Percentiles rank a stretch among this genome's conserved stretches.
Evolutionary conservation across 2,888 invertebrate species (phyloP).

Genomic region (Clistopyga incitator): DNA sequence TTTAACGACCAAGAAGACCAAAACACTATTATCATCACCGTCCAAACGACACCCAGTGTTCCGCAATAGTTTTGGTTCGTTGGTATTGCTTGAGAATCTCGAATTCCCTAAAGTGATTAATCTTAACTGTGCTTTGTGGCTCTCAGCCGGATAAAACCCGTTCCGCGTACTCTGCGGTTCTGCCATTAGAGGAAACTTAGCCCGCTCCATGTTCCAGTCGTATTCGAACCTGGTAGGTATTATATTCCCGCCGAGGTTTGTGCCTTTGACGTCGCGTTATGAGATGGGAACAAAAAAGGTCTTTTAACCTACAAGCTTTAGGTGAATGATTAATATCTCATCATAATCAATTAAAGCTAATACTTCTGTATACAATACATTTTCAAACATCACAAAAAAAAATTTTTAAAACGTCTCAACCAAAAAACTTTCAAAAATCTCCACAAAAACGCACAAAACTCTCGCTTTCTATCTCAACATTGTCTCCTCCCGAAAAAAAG

Average conservation of each 20-base stretch:
- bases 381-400: slow-evolving; percentile 62
- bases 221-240: slow-evolving; percentile 13
- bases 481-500: slow-evolving; percentile 45
- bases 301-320: neutral
- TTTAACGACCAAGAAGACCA: neutral
- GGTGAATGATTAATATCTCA: slow-evolving; percentile 10
- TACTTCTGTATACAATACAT: slow-evolving; percentile 56
- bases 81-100: slow-evolving; percentile 26
- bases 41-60: neutral
- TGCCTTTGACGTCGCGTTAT: neutral
- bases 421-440: slow-evolving; percentile 53
- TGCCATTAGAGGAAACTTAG: neutral
- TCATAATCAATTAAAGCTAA: slow-evolving; percentile 31
- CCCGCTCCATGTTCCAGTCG: slow-evolving; percentile 11
- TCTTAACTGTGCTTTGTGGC: slow-evolving; percentile 35
- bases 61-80: neutral
- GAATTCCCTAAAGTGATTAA: slow-evolving; percentile 43
- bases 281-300: neutral
- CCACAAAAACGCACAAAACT: slow-evolving; percentile 50
- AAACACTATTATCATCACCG: slow-evolving; percentile 2
- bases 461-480: slow-evolving; percentile 53
- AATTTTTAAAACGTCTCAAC: slow-evolving; percentile 46
- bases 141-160: slow-evolving; percentile 16
- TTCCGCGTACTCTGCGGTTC: neutral
- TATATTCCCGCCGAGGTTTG: neutral